Evolutionary conservation across 2,797 vertebrate genomes (phyloP).

Genomic region (Austrolebias charrua): DNA sequence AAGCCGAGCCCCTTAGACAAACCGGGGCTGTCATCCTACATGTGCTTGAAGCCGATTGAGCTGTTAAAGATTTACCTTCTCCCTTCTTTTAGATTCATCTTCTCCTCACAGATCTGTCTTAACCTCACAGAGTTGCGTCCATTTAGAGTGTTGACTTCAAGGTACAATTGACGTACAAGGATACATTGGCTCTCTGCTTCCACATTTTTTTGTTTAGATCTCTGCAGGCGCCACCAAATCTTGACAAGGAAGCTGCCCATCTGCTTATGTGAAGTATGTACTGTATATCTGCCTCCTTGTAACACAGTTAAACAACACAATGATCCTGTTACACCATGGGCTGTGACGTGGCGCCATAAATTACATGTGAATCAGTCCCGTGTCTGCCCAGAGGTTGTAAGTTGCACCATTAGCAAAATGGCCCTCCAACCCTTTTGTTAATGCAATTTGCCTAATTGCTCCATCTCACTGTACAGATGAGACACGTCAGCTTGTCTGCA

Average conservation of each 20-base stretch:
- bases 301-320: slow-evolving; percentile 26
- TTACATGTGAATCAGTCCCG: slow-evolving; percentile 62
- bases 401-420: slow-evolving; percentile 72
- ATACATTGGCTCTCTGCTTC: slow-evolving; percentile 28
- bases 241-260: slow-evolving; percentile 15
- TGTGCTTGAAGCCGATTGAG: slow-evolving; percentile 92
- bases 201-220: slow-evolving; percentile 24
- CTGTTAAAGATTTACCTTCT: slow-evolving; percentile 83
- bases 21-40: slow-evolving; percentile 92
- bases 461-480: slow-evolving; percentile 72
- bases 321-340: slow-evolving; percentile 53
- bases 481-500: slow-evolving; percentile 64
- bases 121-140: slow-evolving; percentile 46
- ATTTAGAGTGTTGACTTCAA: slow-evolving; percentile 45
- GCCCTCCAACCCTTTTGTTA: slow-evolving; percentile 78
- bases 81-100: slow-evolving; percentile 51
- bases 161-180: slow-evolving; percentile 48
- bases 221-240: slow-evolving; percentile 2
- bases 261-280: slow-evolving; percentile 17
- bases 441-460: slow-evolving; percentile 82
- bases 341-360: slow-evolving; percentile 58
- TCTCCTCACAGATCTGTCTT: slow-evolving; percentile 41
- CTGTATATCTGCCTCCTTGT: neutral
- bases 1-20: slow-evolving; percentile 95
- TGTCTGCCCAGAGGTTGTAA: slow-evolving; percentile 73